Base-by-base conservation (phyloP, 2,888 invertebrate genomes). In the Torymus tubicola region DNA sequence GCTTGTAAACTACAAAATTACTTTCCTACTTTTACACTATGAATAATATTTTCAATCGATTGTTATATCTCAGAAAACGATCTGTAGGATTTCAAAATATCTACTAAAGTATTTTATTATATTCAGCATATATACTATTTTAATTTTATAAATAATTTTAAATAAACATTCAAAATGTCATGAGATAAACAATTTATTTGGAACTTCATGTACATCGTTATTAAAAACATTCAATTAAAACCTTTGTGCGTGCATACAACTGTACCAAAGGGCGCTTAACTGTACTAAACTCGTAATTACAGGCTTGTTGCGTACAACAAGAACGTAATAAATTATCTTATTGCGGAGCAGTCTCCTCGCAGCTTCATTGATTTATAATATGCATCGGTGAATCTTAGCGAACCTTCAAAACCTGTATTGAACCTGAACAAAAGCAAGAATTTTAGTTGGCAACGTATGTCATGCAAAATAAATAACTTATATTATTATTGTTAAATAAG, bases 361-460 rank as follows among this genome's bases (percentile, higher is more conserved):
- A 18, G 73, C 63, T 57, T 68, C 79, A 79, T 79, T 79, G 79
- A 79, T 79, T 79, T 79, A 79, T 79, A 74, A 74, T 79, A 73
- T 64, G 78, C 67, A 67, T 72, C 55, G 78, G 63, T 53, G 78
- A 55, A 60, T 78, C 78, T 72, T 57, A 16, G 72, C 60, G 42
- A 63, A 31, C 64, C 65, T 24, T 60, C 52, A 13, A 42, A 65
- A 57, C 63, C 57, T 42, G 42, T 42, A 42, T 42, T 42, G 69
- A n/a, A 16, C 21, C 13, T 52, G 13, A 42, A 42, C 42, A 42
- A 42, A 42, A 42, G 42, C 53, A 67, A 55, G 16, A 24, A 68
- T 55, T 52, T 55, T 42, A 31, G 16, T 57, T 58, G 16, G 4
- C 4, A 16, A 58, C 24, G 21, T 55, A 18, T 5, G 5, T 18